Conservation (phyloP, 2,797 vertebrate species). For the Hyperoplus lanceolatus region DNA sequence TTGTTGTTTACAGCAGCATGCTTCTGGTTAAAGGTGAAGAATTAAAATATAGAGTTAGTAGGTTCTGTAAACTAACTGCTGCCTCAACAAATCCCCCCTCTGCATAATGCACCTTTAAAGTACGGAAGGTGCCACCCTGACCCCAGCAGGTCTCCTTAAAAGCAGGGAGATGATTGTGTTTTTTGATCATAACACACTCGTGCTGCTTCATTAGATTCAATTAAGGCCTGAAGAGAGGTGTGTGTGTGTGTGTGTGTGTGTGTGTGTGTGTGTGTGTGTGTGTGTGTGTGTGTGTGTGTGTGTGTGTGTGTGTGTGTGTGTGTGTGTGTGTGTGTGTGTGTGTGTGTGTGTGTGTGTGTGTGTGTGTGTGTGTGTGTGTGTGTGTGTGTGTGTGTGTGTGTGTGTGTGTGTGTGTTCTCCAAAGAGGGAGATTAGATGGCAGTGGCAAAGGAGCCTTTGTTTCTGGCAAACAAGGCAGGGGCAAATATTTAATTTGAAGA, state of each 20-base stretch:
- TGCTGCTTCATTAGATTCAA: slow-evolving; percentile 72
- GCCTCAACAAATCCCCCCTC: no score
- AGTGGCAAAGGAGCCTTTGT: slow-evolving; percentile 59
- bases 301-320: slow-evolving; percentile 16
- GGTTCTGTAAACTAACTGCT: no score
- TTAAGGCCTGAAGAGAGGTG: slow-evolving; percentile 48
- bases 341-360: slow-evolving; percentile 15
- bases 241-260: slow-evolving; percentile 14
- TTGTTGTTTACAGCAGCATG: no score
- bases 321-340: slow-evolving; percentile 17
- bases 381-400: slow-evolving; percentile 16
- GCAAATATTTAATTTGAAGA: slow-evolving; percentile 85
- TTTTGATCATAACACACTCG: slow-evolving; percentile 50
- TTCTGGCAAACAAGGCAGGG: slow-evolving; percentile 79
- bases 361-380: slow-evolving; percentile 13
- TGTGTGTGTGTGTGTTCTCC: slow-evolving; percentile 32
- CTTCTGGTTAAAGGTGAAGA: no score
- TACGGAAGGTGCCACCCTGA: background rate
- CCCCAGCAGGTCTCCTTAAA: slow-evolving; percentile 13
- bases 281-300: slow-evolving; percentile 13
- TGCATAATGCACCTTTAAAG: no score
- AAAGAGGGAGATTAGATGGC: slow-evolving; percentile 76
- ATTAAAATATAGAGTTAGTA: no score
- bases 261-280: slow-evolving; percentile 15
- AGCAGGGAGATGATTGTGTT: slow-evolving; percentile 28